phyloP scores from a whole-genome alignment of 2,797 vertebrate genomes.

The Selene dorsalis region DNA sequence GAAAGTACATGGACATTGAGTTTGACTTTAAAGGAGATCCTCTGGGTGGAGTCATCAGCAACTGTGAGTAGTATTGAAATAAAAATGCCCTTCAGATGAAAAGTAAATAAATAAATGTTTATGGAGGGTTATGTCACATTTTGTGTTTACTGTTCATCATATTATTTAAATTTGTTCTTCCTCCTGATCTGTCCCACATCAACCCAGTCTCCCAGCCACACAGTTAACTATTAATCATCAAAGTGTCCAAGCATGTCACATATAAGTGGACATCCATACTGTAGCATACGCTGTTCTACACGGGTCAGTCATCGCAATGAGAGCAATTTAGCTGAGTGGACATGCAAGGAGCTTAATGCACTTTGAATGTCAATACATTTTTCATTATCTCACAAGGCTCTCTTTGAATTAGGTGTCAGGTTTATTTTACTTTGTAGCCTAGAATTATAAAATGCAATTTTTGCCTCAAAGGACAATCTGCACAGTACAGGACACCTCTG shows the following conservation, averaged over 20 bases:
- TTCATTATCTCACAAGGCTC: not conserved
- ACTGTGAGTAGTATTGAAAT: constrained; percentile 89
- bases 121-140: not conserved
- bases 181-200: not conserved
- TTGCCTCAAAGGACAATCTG: not conserved
- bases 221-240: not conserved
- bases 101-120: not conserved
- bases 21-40: constrained; percentile 99
- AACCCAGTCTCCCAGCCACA: not conserved
- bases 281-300: not conserved
- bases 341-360: not conserved
- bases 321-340: not conserved
- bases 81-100: not conserved
- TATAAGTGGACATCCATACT: not conserved
- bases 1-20: constrained; percentile 99
- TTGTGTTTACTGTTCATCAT: not conserved
- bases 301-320: not conserved
- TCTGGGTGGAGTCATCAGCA: constrained; percentile 98
- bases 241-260: not conserved
- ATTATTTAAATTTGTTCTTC: not conserved
- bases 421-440: not conserved
- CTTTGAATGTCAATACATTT: not conserved
- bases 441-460: not conserved
- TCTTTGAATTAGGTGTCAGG: not conserved
- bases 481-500: not conserved